phyloP scores from a whole-genome alignment of 2,113 vertebrate species.

The Alouatta palliata region DNA sequence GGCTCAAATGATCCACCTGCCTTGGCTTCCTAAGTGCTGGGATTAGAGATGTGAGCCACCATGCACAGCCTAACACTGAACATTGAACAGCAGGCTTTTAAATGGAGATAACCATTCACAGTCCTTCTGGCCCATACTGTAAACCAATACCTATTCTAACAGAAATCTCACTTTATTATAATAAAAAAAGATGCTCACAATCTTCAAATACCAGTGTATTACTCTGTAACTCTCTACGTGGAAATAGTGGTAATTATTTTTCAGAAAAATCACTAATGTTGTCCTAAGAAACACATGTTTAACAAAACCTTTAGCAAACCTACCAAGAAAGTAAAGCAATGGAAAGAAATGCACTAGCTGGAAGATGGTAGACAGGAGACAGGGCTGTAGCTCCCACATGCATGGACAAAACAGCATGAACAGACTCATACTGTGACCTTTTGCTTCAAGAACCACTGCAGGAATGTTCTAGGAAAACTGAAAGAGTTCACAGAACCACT shows the following conservation, averaged over 20 bases:
- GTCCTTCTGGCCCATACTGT: background rate
- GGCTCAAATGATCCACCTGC: background rate
- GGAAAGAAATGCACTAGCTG: background rate
- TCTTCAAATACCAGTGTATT: background rate
- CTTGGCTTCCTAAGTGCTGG: background rate
- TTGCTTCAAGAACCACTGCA: too few species aligned
- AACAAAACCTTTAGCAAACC: background rate
- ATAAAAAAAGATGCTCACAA: background rate
- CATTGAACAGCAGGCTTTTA: background rate
- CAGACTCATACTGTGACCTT: too few species aligned
- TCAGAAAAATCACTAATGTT: background rate
- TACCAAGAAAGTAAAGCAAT: background rate
- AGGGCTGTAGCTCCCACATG: too few species aligned
- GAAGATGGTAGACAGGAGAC: too few species aligned
- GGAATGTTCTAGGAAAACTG: too few species aligned
- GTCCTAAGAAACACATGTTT: background rate
- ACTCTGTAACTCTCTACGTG: background rate
- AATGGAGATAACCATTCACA: background rate
- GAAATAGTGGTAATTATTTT: background rate
- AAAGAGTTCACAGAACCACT: too few species aligned
- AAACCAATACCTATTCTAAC: background rate
- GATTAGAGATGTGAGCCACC: background rate
- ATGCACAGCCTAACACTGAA: background rate
- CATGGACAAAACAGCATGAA: too few species aligned
- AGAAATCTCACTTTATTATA: background rate